Base-by-base conservation (phyloP, 2,113 vertebrate species). In the Bubo scandiacus region DNA sequence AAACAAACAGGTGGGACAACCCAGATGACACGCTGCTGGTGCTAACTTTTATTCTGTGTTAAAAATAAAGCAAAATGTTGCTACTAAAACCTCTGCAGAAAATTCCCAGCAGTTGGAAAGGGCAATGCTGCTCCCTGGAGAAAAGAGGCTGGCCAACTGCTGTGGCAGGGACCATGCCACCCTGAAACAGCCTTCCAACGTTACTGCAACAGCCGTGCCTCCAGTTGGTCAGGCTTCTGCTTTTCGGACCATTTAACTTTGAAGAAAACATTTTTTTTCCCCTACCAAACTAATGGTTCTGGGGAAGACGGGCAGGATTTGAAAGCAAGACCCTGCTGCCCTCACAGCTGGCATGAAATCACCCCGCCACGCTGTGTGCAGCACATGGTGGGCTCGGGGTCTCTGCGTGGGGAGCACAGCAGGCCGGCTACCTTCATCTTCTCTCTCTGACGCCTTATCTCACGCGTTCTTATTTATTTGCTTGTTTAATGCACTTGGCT, bases 91-190 rank as follows among this genome's bases (percentile, higher is more conserved):
- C 77, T 86, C 88, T 5, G 49, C 75, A 62, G 75, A 86, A 88
- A 84, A 94, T 89, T 95, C 94, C 87, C 91, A 92, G 89, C 86
- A 47, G n/a, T 43, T 77, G 61, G 91, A 92, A 85, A 92, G 84
- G 78, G 90, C 90, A 78, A 0, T 16, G 81, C 49, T 11, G 7
- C 8, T 94, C 83, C 58, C 86, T 15, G 49, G 91, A 68, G 95
- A 85, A 43, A 92, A 52, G 38, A 49, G 26, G 47, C 93, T 27
- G 67, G 40, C 42, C 49, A 70, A 25, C 12, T 1, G 0, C 83
- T 36, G 62, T 0, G 1, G 17, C 5, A 1, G 47, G 81, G 84
- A 87, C 6, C 0, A 0, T 74, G 93, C 89, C 94, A 91, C 55
- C 91, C 86, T 27, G 45, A 32, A 79, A 15, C 34, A 81, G 55